Percentiles rank a stretch among this genome's conserved stretches.
Conservation (phyloP, 2,113 vertebrate species). For the Cyprinodon brontotheroides region DNA sequence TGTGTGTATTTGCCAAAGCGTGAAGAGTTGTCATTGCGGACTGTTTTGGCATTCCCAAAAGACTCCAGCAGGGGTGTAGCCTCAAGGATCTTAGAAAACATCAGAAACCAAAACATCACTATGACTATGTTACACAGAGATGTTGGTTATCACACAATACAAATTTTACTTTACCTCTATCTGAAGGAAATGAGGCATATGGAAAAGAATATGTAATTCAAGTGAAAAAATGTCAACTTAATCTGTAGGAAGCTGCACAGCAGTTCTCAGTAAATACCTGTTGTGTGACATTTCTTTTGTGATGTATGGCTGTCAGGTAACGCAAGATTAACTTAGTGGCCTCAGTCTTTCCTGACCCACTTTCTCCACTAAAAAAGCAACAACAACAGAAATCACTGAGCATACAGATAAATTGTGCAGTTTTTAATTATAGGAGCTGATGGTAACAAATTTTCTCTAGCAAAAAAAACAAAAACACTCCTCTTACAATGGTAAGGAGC, state of each 20-base stretch:
- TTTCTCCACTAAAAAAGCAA: slow-evolving; percentile 87
- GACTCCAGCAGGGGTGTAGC: slow-evolving; percentile 95
- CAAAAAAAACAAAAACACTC: neutral
- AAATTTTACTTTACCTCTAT: slow-evolving; percentile 82
- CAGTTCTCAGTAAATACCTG: slow-evolving; percentile 79
- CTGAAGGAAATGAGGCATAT: slow-evolving; percentile 60
- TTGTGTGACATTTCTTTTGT: slow-evolving; percentile 86
- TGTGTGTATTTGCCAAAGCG: slow-evolving; percentile 97
- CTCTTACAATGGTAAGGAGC: neutral
- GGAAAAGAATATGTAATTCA: neutral
- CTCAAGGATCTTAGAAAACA: slow-evolving; percentile 88
- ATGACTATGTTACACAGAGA: neutral
- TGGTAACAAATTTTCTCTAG: too few species aligned
- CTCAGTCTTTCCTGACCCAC: slow-evolving; percentile 95
- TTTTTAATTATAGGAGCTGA: neutral
- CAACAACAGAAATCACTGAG: neutral
- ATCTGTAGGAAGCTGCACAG: neutral
- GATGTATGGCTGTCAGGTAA: slow-evolving; percentile 92
- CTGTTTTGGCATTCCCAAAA: slow-evolving; percentile 98
- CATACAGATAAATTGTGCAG: neutral
- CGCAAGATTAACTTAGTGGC: slow-evolving; percentile 94
- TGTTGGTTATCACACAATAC: neutral
- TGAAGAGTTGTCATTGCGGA: slow-evolving; percentile 97
- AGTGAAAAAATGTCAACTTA: neutral
- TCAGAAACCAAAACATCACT: slow-evolving; percentile 18